Conservation (phyloP, 2,113 vertebrate species). For the Cyprinodon variegatus region DNA sequence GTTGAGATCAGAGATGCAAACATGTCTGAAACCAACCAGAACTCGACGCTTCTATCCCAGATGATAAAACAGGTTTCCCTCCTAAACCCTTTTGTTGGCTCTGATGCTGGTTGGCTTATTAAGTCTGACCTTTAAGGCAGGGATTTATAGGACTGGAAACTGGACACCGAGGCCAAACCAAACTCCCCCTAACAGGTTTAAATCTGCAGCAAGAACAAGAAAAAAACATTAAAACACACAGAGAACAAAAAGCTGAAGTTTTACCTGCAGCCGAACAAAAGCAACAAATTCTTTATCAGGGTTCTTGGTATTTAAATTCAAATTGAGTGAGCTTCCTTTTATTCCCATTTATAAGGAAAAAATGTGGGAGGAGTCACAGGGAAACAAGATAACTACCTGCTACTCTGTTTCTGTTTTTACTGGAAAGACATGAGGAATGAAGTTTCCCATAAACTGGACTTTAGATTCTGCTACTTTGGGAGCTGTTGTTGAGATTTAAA, state of each 20-base stretch:
- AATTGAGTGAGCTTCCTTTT: background rate
- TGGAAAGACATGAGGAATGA: background rate
- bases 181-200: background rate
- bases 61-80: background rate
- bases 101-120: background rate
- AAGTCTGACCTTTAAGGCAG: slow-evolving; percentile 29
- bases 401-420: slow-evolving; percentile 1
- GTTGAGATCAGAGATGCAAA: no score
- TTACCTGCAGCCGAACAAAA: background rate
- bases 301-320: background rate
- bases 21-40: background rate
- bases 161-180: background rate
- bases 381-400: background rate
- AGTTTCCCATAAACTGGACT: background rate
- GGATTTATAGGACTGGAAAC: background rate
- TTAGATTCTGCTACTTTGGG: background rate
- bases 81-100: background rate
- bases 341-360: background rate
- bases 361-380: background rate
- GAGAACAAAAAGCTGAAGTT: background rate
- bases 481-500: no score
- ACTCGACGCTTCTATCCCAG: background rate
- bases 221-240: background rate
- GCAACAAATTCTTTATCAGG: background rate
- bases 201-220: background rate